A percentile compares a stretch with the other conserved stretches of the same genome.
phyloP scores from a whole-genome alignment of 2,797 vertebrate species.

The Chaetodon trifasciatus region DNA sequence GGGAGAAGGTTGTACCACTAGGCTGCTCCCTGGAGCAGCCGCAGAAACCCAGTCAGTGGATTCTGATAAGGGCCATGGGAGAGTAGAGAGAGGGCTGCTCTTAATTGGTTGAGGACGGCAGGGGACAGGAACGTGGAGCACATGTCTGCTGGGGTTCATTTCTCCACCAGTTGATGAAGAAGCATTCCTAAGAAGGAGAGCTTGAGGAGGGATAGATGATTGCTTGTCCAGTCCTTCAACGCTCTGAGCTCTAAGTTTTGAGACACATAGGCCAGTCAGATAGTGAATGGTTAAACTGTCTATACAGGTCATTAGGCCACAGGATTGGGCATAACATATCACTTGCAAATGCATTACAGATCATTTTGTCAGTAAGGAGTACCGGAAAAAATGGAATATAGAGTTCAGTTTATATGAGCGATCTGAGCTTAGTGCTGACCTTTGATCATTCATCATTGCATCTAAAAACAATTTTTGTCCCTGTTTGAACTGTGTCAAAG shows the following conservation, averaged over 20 bases:
- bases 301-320: background rate
- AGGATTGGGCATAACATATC: background rate
- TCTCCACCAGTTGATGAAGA: constrained; percentile 55
- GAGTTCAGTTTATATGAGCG: background rate
- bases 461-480: background rate
- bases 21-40: constrained; percentile 28
- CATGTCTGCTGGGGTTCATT: constrained; percentile 59
- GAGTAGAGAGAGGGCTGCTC: constrained; percentile 38
- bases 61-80: constrained; percentile 77
- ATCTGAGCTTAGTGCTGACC: background rate
- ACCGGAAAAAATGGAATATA: background rate
- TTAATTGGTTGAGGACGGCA: constrained; percentile 81
- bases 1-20: constrained; percentile 41
- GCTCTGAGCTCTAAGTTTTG: constrained; percentile 54
- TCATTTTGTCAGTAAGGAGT: background rate
- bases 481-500: background rate
- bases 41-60: constrained; percentile 75
- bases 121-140: constrained; percentile 76
- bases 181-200: constrained; percentile 47
- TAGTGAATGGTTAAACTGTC: background rate
- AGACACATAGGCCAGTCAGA: constrained; percentile 15
- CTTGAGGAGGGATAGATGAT: constrained; percentile 26
- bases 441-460: background rate
- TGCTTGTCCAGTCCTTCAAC: constrained; percentile 62
- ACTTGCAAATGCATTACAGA: background rate